These are phyloP conservation scores for Hydrotaea cyrtoneurina DNA, from an alignment of 2,888 invertebrate genomes.

Conservation along the genomic window DNA sequence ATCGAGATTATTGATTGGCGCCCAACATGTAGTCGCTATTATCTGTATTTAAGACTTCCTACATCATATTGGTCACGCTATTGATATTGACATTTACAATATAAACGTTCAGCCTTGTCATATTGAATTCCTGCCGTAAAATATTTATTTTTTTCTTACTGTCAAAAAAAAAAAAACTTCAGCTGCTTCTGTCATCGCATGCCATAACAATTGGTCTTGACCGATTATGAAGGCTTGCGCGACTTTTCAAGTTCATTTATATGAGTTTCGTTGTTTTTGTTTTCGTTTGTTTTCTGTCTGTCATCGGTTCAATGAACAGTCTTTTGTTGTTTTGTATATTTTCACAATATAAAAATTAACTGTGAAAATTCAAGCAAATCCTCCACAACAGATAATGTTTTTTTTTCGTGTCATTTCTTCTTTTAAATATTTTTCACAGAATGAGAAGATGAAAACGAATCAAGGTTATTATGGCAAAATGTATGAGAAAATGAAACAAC, in stretches of 20 bases:
- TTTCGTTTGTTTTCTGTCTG: background rate
- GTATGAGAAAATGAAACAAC: background rate
- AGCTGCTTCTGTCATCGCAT: background rate
- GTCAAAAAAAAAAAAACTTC: background rate
- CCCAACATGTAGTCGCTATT: too few relatives aligned
- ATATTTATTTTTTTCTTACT: too few relatives aligned
- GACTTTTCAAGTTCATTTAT: conserved; percentile 24
- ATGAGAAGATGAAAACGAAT: background rate
- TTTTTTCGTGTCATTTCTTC: background rate
- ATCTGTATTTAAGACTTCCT: too few relatives aligned
- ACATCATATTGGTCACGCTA: too few relatives aligned
- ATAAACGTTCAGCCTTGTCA: too few relatives aligned
- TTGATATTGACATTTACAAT: too few relatives aligned
- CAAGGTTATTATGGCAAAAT: conserved; percentile 7
- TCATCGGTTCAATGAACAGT: background rate
- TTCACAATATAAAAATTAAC: background rate
- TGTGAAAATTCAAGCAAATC: conserved; percentile 2
- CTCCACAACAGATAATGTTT: background rate
- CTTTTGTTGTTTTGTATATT: background rate
- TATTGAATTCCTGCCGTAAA: too few relatives aligned
- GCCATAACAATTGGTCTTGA: conserved; percentile 20
- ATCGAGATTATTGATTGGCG: too few relatives aligned
- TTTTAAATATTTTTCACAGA: background rate
- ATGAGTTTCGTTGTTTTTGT: background rate
- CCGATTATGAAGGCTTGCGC: conserved; percentile 4